These are phyloP conservation scores for Uropsilus gracilis DNA, from an alignment of 2,113 vertebrate genomes.

Conservation along the genomic window DNA sequence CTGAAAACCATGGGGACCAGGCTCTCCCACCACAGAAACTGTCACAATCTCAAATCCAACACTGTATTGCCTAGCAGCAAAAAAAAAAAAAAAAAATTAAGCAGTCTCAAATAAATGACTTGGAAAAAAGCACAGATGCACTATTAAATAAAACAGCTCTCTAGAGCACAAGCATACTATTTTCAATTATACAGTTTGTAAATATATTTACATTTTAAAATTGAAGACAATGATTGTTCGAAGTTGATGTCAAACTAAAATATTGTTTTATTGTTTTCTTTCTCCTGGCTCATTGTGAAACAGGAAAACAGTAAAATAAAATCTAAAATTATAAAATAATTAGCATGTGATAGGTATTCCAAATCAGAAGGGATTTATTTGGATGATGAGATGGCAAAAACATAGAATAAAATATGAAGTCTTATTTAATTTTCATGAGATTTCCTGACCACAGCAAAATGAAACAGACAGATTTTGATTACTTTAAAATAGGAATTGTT, in stretches of 20 bases:
- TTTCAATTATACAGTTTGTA: neutral
- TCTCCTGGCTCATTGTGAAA: too few relatives aligned
- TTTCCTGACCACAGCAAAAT: constrained; percentile 3
- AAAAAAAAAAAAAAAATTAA: neutral
- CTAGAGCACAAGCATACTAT: neutral
- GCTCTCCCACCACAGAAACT: constrained; percentile 90
- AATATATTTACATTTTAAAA: neutral
- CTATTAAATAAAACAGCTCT: neutral
- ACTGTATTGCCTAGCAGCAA: constrained; percentile 91
- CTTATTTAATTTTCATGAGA: neutral
- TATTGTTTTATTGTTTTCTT: neutral
- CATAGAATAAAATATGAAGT: neutral
- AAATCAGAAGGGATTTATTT: neutral
- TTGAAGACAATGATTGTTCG: neutral
- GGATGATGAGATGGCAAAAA: neutral
- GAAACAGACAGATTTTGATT: neutral
- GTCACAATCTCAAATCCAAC: constrained; percentile 95
- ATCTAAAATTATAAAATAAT: constrained; percentile 1
- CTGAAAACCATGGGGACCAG: constrained; percentile 88
- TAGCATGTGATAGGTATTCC: neutral
- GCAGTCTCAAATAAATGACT: neutral
- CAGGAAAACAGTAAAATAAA: neutral
- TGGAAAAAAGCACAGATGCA: neutral
- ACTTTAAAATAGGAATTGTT: constrained; percentile 6
- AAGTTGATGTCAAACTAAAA: neutral